A percentile compares a stretch with the other conserved stretches of the same genome.
Conservation (phyloP, 2,113 vertebrate genomes). For the Pluvialis apricaria region DNA sequence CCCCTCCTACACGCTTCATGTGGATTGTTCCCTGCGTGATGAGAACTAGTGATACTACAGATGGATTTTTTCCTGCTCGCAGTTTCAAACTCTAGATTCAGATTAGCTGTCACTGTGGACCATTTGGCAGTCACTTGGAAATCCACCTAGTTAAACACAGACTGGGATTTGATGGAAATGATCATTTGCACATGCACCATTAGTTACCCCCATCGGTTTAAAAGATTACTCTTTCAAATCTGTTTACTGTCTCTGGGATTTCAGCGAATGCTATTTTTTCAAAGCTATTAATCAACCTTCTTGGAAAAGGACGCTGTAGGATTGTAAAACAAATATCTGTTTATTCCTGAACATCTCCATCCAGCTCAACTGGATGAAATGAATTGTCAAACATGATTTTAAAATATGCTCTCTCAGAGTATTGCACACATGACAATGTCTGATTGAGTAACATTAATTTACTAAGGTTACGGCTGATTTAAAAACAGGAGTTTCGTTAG, state of each 20-base stretch:
- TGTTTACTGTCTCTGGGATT: background rate
- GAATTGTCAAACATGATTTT: background rate
- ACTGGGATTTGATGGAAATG: background rate
- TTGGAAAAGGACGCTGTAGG: background rate
- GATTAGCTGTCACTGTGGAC: background rate
- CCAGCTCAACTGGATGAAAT: background rate
- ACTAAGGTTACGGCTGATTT: background rate
- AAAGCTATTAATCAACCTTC: conserved; percentile 41
- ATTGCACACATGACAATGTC: background rate
- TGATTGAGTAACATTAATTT: background rate
- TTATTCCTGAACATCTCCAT: conserved; percentile 23
- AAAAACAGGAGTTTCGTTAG: background rate
- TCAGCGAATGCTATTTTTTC: conserved; percentile 1
- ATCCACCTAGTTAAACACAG: background rate
- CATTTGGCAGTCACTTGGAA: background rate
- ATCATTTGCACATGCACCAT: background rate
- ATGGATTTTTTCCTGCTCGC: background rate
- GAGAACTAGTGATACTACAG: background rate
- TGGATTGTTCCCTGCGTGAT: background rate
- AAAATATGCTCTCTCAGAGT: background rate
- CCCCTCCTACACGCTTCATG: background rate
- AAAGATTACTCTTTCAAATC: conserved; percentile 36
- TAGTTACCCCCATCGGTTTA: background rate
- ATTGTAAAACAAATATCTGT: conserved; percentile 9
- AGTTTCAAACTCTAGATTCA: background rate